Conservation (phyloP, 2,113 vertebrate genomes). For the Choloepus hoffmanni region DNA sequence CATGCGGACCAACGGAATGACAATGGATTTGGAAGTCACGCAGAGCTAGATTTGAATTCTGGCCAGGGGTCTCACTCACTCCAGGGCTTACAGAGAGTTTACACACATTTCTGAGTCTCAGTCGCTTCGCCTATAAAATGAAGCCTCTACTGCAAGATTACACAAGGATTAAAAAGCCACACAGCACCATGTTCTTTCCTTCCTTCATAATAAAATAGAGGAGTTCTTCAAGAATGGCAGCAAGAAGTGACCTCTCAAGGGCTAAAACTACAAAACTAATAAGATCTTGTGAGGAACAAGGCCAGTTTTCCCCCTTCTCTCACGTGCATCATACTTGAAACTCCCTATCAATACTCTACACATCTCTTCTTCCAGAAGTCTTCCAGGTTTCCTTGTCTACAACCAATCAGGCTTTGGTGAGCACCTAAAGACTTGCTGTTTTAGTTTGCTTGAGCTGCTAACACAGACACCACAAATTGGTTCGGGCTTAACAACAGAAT, state of each 20-base stretch:
- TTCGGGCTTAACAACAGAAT: too few species aligned
- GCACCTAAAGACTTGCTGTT: not conserved
- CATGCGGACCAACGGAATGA: not conserved
- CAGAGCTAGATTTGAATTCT: not conserved
- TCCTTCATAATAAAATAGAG: not conserved
- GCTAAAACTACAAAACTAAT: not conserved
- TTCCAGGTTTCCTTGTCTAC: not conserved
- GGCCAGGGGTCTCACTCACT: not conserved
- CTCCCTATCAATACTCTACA: not conserved
- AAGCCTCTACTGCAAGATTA: not conserved
- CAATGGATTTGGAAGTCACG: slow-evolving; percentile 2
- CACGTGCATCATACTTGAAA: not conserved
- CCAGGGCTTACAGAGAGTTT: not conserved
- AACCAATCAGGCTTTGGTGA: not conserved
- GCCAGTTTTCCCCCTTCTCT: not conserved
- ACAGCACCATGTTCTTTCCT: not conserved
- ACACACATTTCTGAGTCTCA: not conserved
- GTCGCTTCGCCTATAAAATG: not conserved
- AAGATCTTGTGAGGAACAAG: not conserved
- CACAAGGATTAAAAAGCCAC: not conserved
- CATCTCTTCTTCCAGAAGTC: not conserved
- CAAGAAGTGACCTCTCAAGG: not conserved
- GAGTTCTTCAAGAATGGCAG: not conserved
- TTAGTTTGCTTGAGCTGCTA: too few species aligned
- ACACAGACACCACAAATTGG: too few species aligned